Evolutionary conservation across 2,888 invertebrate species (phyloP).

Genomic region (Drosophila atripex): DNA sequence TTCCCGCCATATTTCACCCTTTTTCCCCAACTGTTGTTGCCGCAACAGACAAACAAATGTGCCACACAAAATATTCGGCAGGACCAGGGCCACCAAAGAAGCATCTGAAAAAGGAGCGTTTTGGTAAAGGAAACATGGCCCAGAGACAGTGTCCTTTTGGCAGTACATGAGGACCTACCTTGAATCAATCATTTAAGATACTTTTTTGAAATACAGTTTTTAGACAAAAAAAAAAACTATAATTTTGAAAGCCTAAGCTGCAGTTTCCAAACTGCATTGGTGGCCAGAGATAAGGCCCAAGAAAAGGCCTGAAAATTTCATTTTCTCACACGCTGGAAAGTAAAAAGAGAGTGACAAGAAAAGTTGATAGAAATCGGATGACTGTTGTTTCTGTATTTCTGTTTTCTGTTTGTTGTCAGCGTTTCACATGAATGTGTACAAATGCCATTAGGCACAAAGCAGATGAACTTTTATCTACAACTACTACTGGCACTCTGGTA

Average conservation of each 20-base stretch:
- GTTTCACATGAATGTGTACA: slow-evolving; percentile 58
- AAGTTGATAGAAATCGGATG: slow-evolving; percentile 55
- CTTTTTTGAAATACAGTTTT: no score
- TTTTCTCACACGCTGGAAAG: slow-evolving; percentile 50
- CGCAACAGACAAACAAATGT: slow-evolving; percentile 72
- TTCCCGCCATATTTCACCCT: slow-evolving; percentile 30
- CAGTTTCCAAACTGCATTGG: slow-evolving; percentile 25
- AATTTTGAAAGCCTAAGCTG: background rate
- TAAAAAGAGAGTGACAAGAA: background rate
- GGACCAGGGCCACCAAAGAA: slow-evolving; percentile 6
- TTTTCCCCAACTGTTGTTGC: slow-evolving; percentile 18
- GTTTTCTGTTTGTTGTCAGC: slow-evolving; percentile 16
- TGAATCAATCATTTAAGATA: background rate
- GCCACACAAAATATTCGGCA: slow-evolving; percentile 51
- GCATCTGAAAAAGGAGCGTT: background rate
- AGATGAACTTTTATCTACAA: slow-evolving; percentile 41
- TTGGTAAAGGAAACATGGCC: background rate
- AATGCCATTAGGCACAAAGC: slow-evolving; percentile 74
- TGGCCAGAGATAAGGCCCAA: slow-evolving; percentile 46
- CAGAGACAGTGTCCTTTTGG: slow-evolving; percentile 14
- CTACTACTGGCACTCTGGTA: background rate
- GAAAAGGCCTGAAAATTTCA: slow-evolving; percentile 57
- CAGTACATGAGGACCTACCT: background rate
- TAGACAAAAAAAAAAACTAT: no score
- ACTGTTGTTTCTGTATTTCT: slow-evolving; percentile 29